These are phyloP conservation scores for Oryzias celebensis DNA, from an alignment of 2,113 vertebrate species.

Conservation along the genomic window DNA sequence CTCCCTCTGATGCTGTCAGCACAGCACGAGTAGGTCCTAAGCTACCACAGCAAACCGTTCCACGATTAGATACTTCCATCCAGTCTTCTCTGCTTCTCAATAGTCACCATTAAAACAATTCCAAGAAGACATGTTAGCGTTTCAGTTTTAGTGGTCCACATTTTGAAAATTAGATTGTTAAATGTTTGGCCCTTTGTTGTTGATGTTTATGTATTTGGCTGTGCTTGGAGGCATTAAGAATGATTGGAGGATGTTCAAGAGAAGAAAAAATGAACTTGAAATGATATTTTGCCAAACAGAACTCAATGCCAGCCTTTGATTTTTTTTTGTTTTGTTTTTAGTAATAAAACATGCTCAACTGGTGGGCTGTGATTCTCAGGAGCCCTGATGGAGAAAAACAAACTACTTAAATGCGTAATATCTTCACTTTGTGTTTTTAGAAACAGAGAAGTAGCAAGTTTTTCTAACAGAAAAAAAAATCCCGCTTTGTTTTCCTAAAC, in stretches of 20 bases:
- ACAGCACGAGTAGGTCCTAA: too few relatives aligned
- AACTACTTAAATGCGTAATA: not conserved
- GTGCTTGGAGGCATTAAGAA: slow-evolving; percentile 27
- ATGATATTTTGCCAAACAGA: slow-evolving; percentile 17
- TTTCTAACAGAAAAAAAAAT: not conserved
- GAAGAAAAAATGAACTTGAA: slow-evolving; percentile 9
- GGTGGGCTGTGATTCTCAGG: not conserved
- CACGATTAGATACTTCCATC: slow-evolving; percentile 5
- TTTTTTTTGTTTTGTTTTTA: slow-evolving; percentile 4
- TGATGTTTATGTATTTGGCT: slow-evolving; percentile 28
- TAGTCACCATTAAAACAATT: slow-evolving; percentile 6
- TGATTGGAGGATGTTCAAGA: slow-evolving; percentile 2
- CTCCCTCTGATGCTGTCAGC: too few relatives aligned
- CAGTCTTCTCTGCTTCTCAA: slow-evolving; percentile 12
- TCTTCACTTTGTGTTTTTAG: slow-evolving; percentile 1
- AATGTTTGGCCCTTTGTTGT: slow-evolving; percentile 18
- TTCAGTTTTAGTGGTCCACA: slow-evolving; percentile 7
- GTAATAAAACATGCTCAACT: slow-evolving; percentile 6
- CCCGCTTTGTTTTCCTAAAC: not conserved
- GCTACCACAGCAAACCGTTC: not conserved
- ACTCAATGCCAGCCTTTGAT: slow-evolving; percentile 3
- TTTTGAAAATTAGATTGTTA: slow-evolving; percentile 15
- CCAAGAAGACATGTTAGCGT: slow-evolving; percentile 7
- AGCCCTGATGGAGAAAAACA: not conserved
- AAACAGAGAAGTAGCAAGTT: not conserved